A percentile compares a stretch with the other conserved stretches of the same genome.
phyloP scores from a whole-genome alignment of 2,888 invertebrate genomes.

The Tenthredo mesomela region DNA sequence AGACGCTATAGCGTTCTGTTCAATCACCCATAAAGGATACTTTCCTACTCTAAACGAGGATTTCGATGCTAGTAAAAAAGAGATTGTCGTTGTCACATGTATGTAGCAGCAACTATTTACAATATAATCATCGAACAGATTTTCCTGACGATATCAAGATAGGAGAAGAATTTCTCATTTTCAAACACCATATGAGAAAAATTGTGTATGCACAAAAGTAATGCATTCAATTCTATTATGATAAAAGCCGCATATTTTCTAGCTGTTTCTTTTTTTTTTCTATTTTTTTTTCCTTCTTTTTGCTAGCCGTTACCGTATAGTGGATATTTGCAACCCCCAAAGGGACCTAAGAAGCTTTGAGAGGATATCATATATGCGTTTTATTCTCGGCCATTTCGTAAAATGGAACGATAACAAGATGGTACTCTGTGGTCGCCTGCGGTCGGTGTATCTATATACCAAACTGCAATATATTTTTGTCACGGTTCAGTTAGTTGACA shows the following conservation, averaged over 20 bases:
- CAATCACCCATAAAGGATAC: constrained; percentile 54
- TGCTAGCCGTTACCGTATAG: constrained; percentile 5
- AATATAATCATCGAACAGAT: constrained; percentile 26
- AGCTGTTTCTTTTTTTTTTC: no score
- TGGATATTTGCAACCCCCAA: constrained; percentile 5
- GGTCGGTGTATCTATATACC: neutral
- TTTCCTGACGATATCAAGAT: neutral
- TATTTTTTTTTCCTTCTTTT: neutral
- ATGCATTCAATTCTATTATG: neutral
- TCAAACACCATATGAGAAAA: neutral
- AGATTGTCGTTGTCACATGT: neutral
- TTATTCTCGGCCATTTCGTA: constrained; percentile 26
- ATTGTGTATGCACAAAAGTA: neutral
- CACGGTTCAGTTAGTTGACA: constrained; percentile 10
- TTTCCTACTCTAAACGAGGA: constrained; percentile 43
- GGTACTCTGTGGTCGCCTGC: constrained; percentile 13
- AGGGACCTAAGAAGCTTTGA: constrained; percentile 42
- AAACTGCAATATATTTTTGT: constrained; percentile 32
- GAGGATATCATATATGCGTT: constrained; percentile 38
- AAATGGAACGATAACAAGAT: constrained; percentile 39
- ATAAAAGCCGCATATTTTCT: neutral
- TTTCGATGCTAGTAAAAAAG: constrained; percentile 19
- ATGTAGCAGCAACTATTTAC: neutral
- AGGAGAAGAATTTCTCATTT: neutral
- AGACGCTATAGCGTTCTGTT: constrained; percentile 45